Conservation (phyloP, 2,888 invertebrate species). For the Halictus ligatus region DNA sequence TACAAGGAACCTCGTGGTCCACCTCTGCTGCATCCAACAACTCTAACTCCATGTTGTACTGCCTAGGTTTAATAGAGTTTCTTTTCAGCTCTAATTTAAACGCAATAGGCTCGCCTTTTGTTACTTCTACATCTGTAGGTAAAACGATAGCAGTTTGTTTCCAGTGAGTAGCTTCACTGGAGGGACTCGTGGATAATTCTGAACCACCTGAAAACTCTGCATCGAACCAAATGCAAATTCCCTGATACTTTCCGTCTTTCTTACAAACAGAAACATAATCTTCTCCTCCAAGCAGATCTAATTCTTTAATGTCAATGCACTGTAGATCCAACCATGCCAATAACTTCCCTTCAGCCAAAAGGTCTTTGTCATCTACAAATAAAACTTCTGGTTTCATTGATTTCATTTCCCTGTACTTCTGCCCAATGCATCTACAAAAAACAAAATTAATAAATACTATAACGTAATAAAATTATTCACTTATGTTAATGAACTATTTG, state of each 20-base stretch:
- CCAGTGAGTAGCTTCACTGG: slow-evolving; percentile 88
- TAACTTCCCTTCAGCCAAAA: slow-evolving; percentile 88
- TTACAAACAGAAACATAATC: slow-evolving; percentile 85
- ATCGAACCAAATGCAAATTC: slow-evolving; percentile 93
- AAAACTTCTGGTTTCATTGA: slow-evolving; percentile 89
- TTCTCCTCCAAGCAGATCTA: slow-evolving; percentile 87
- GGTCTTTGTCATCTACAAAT: slow-evolving; percentile 85
- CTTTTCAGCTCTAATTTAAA: slow-evolving; percentile 88
- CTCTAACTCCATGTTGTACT: slow-evolving; percentile 90
- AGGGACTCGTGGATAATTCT: slow-evolving; percentile 87
- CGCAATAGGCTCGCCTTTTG: slow-evolving; percentile 88
- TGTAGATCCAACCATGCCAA: slow-evolving; percentile 89
- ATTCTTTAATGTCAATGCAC: slow-evolving; percentile 87
- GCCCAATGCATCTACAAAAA: slow-evolving; percentile 85
- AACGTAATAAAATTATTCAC: neutral
- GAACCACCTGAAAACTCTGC: slow-evolving; percentile 88
- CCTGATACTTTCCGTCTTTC: slow-evolving; percentile 88
- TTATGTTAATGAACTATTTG: neutral
- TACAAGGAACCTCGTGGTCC: slow-evolving; percentile 92
- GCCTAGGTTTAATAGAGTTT: slow-evolving; percentile 85
- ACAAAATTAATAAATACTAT: neutral
- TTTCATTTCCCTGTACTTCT: slow-evolving; percentile 87
- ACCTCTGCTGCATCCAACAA: slow-evolving; percentile 89
- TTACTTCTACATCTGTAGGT: slow-evolving; percentile 87
- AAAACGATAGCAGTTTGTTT: slow-evolving; percentile 91